phyloP scores from a whole-genome alignment of 2,113 vertebrate genomes.

The Prionailurus viverrinus region DNA sequence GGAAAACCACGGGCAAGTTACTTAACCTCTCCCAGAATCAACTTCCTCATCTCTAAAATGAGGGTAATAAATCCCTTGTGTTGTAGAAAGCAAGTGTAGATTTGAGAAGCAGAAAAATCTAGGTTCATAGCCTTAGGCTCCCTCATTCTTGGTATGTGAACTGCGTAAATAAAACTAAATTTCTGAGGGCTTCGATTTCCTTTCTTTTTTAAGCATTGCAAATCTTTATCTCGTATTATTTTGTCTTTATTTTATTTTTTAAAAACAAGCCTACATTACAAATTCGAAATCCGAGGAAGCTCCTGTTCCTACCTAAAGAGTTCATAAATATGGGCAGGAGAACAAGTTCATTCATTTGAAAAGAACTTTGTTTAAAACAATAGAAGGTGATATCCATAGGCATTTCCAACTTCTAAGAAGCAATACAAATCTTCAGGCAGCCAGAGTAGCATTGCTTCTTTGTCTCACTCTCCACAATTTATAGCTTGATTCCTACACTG shows the following conservation, averaged over 20 bases:
- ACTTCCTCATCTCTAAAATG: not conserved
- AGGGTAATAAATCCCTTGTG: not conserved
- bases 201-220: not conserved
- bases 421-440: not conserved
- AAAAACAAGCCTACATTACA: not conserved
- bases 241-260: not conserved
- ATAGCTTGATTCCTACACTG: not conserved
- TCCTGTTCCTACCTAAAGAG: not conserved
- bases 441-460: not conserved
- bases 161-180: constrained; percentile 9
- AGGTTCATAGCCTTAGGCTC: not conserved
- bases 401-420: not conserved
- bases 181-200: not conserved
- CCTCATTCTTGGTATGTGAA: not conserved
- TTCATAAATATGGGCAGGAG: constrained; percentile 24
- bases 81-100: not conserved
- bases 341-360: not conserved
- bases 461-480: not conserved
- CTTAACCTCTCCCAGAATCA: not conserved
- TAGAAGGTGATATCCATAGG: not conserved
- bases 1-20: not conserved
- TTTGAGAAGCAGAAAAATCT: constrained; percentile 8
- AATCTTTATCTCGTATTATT: not conserved
- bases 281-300: constrained; percentile 9
- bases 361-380: not conserved